Conservation (phyloP, 1,140 invertebrate genomes). For the Hycleus phaleratus region DNA sequence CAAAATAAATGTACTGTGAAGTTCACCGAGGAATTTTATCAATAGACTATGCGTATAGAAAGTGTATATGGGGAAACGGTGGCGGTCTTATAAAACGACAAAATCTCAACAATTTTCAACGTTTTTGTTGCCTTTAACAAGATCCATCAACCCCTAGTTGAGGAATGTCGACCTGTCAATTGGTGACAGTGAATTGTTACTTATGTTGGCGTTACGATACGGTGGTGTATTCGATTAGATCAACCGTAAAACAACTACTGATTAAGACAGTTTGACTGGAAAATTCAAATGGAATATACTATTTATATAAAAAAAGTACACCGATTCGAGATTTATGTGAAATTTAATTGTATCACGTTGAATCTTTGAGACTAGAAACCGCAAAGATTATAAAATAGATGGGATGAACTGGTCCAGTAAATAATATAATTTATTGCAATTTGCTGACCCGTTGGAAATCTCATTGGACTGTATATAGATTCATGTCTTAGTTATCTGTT, state of each 20-base stretch:
- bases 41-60: no score
- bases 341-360: no score
- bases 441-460: constrained; percentile 23
- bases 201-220: constrained; percentile 16
- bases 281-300: constrained; percentile 1
- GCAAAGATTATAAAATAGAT: constrained; percentile 25
- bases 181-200: constrained; percentile 15
- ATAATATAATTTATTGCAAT: constrained; percentile 28
- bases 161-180: constrained; percentile 17
- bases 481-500: constrained; percentile 29
- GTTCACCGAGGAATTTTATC: constrained; percentile 17
- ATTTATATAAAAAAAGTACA: no score
- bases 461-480: constrained; percentile 23
- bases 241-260: constrained; percentile 14
- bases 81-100: no score
- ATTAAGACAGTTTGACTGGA: constrained; percentile 18
- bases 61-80: no score
- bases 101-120: no score
- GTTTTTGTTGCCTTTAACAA: no score
- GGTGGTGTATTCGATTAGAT: constrained; percentile 15
- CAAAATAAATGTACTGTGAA: constrained; percentile 30
- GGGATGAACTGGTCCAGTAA: constrained; percentile 29
- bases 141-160: background rate
- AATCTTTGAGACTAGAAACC: background rate
- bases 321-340: no score